Evolutionary conservation across 1,140 invertebrate genomes (phyloP).

Genomic region (Amyelois transitella): DNA sequence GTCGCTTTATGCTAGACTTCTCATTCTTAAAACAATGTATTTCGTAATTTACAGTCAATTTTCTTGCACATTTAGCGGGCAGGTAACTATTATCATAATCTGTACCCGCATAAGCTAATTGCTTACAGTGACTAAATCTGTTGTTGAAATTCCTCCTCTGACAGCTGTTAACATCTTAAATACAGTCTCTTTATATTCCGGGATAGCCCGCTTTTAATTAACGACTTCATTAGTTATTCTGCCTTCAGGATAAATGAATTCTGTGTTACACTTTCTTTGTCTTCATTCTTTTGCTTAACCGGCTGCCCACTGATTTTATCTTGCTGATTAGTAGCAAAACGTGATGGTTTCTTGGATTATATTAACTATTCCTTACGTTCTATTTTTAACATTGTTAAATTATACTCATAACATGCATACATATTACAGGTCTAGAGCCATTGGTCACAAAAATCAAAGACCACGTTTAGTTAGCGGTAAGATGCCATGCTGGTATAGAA

Average conservation of each 20-base stretch:
- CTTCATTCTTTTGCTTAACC: slow-evolving; percentile 4
- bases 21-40: no score
- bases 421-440: no score
- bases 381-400: no score
- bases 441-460: no score
- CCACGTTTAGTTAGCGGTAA: no score
- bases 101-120: no score
- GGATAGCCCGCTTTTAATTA: slow-evolving; percentile 41
- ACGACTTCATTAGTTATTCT: slow-evolving; percentile 38
- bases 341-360: neutral
- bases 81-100: no score
- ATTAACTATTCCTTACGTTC: neutral
- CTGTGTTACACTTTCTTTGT: slow-evolving; percentile 1
- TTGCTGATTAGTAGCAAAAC: neutral
- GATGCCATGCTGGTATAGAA: no score
- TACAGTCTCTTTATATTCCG: slow-evolving; percentile 35
- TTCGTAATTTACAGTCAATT: no score
- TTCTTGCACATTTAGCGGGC: no score
- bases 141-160: slow-evolving; percentile 26
- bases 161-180: slow-evolving; percentile 34
- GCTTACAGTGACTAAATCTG: neutral
- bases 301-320: slow-evolving; percentile 3
- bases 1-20: no score
- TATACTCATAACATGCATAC: no score
- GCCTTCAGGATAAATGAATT: slow-evolving; percentile 22